These are phyloP conservation scores for Ennomos fuscantarius DNA, from an alignment of 2,888 invertebrate genomes.

Conservation along the genomic window DNA sequence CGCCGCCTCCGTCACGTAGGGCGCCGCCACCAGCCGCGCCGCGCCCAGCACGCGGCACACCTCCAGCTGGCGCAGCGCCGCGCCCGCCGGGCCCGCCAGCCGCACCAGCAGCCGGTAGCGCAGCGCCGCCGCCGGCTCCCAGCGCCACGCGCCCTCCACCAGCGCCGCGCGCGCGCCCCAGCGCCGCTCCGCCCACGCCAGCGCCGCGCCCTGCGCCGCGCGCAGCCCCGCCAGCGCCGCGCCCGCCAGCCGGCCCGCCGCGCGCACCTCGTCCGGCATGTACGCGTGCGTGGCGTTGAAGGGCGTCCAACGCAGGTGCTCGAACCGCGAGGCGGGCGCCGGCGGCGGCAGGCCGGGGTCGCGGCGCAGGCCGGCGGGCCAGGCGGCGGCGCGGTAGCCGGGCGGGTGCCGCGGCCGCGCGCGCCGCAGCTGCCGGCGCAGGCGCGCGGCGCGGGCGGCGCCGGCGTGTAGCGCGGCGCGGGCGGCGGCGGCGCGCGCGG, in stretches of 20 bases:
- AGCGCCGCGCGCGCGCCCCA: slow-evolving; percentile 39
- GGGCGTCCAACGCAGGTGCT: slow-evolving; percentile 94
- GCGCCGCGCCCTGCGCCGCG: slow-evolving; percentile 71
- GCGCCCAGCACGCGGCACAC: slow-evolving; percentile 93
- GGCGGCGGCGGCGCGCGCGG: slow-evolving; percentile 78
- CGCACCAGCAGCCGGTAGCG: slow-evolving; percentile 57
- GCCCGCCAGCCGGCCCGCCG: slow-evolving; percentile 85
- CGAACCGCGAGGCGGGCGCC: slow-evolving; percentile 85
- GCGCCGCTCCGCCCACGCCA: slow-evolving; percentile 32
- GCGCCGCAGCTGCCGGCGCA: slow-evolving; percentile 42
- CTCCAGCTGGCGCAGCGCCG: slow-evolving; percentile 84
- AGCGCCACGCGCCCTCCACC: slow-evolving; percentile 67
- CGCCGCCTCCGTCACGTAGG: slow-evolving; percentile 63
- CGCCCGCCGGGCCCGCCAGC: slow-evolving; percentile 3
- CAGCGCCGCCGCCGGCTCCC: slow-evolving; percentile 65
- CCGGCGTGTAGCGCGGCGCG: slow-evolving; percentile 81
- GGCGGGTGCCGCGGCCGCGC: slow-evolving; percentile 55
- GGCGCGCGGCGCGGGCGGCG: slow-evolving; percentile 43
- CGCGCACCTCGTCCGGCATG: slow-evolving; percentile 92
- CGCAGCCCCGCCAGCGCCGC: slow-evolving; percentile 88
- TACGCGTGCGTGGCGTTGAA: slow-evolving; percentile 94
- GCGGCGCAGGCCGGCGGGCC: slow-evolving; percentile 88
- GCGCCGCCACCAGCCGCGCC: slow-evolving; percentile 91
- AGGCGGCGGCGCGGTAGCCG: slow-evolving; percentile 87
- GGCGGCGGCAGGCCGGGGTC: slow-evolving; percentile 77